phyloP scores from a whole-genome alignment of 2,113 vertebrate genomes.

The Sander lucioperca region DNA sequence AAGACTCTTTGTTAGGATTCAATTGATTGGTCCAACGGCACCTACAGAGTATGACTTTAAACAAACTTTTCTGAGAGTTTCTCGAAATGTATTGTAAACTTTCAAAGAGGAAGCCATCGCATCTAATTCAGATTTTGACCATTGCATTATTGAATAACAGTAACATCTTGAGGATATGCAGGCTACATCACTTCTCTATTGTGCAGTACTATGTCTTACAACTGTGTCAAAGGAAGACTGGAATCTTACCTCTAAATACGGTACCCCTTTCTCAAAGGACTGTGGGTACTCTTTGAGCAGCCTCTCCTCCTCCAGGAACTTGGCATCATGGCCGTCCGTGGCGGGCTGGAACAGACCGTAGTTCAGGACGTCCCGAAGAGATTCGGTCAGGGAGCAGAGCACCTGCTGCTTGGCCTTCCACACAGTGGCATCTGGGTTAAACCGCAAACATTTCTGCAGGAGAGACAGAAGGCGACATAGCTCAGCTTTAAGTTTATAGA shows the following conservation, averaged over 20 bases:
- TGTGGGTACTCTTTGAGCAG: conserved; percentile 93
- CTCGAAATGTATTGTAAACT: not conserved
- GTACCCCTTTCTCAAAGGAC: conserved; percentile 94
- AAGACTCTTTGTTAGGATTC: not conserved
- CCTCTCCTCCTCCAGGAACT: conserved; percentile 94
- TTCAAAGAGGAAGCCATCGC: not conserved
- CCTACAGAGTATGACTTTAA: not conserved
- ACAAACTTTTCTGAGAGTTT: not conserved
- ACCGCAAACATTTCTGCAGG: conserved; percentile 92
- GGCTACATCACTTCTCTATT: not conserved
- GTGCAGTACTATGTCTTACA: not conserved
- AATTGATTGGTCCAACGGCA: not conserved
- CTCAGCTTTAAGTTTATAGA: not conserved
- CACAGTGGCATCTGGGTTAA: conserved; percentile 93
- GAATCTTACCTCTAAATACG: conserved; percentile 90
- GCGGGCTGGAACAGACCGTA: conserved; percentile 95
- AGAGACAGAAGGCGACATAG: not conserved
- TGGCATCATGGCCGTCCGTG: conserved; percentile 92
- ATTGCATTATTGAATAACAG: conserved; percentile 2
- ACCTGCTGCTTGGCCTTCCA: conserved; percentile 97
- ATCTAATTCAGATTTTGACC: not conserved
- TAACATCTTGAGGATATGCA: conserved; percentile 37
- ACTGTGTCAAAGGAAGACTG: conserved; percentile 1
- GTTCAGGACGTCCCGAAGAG: conserved; percentile 92
- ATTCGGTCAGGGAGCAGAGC: conserved; percentile 92